Evolutionary conservation across 1,140 invertebrate genomes (phyloP).

Genomic region (Rhagoletis zephyria): DNA sequence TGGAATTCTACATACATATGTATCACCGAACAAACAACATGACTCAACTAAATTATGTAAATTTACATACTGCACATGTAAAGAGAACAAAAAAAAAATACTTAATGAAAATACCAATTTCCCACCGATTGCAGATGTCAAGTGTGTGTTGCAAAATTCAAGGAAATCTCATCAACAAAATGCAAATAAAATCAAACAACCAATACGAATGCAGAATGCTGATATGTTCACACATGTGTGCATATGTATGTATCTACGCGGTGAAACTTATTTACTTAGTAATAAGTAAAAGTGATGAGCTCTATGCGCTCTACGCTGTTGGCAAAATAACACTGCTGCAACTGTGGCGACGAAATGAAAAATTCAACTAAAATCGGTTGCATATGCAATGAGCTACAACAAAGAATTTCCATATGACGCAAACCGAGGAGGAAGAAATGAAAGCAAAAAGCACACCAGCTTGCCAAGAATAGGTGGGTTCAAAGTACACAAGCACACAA

Average conservation of each 20-base stretch:
- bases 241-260: neutral
- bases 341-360: slow-evolving; percentile 21
- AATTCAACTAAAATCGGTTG: neutral
- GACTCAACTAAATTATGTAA: too few species aligned
- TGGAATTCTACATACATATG: too few species aligned
- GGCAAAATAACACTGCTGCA: neutral
- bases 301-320: neutral
- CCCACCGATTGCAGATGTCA: neutral
- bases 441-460: neutral
- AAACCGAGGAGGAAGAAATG: neutral
- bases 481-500: neutral
- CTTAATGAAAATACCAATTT: neutral
- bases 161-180: slow-evolving; percentile 13
- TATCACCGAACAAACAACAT: too few species aligned
- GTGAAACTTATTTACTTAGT: neutral
- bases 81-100: neutral
- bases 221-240: neutral
- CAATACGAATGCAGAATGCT: neutral
- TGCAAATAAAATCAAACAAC: neutral
- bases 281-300: slow-evolving; percentile 8
- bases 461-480: neutral
- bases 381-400: neutral
- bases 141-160: slow-evolving; percentile 18
- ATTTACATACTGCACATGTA: too few species aligned
- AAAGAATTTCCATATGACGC: slow-evolving; percentile 26